Conservation (phyloP, 2,113 vertebrate species). For the Zosterops lateralis region DNA sequence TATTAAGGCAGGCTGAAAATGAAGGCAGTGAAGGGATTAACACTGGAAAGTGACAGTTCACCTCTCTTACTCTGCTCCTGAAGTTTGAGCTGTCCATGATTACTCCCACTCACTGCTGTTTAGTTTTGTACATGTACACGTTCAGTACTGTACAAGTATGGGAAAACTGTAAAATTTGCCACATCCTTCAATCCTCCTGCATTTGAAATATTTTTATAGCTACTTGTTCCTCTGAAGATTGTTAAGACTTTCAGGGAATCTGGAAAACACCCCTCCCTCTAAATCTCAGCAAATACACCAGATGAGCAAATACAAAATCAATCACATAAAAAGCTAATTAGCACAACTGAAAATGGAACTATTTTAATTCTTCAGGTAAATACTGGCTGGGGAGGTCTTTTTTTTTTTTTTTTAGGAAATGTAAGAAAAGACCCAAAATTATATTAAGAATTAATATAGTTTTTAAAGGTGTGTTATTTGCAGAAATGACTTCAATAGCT, state of each 20-base stretch:
- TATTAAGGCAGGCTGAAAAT: background rate
- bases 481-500: background rate
- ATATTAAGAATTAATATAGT: background rate
- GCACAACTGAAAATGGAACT: background rate
- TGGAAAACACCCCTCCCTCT: background rate
- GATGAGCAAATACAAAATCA: background rate
- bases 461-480: constrained; percentile 1
- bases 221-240: background rate
- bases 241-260: background rate
- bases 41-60: background rate
- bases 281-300: background rate
- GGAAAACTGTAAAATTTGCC: background rate
- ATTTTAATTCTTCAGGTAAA: background rate
- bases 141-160: too few relatives aligned
- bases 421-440: background rate
- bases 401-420: background rate
- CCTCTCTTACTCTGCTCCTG: background rate
- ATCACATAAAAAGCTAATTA: background rate
- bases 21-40: background rate
- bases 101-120: background rate
- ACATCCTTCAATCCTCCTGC: background rate
- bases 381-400: background rate
- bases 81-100: background rate
- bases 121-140: accelerated
- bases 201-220: background rate